phyloP scores from a whole-genome alignment of 2,888 invertebrate species.

The Tinea semifulvella region DNA sequence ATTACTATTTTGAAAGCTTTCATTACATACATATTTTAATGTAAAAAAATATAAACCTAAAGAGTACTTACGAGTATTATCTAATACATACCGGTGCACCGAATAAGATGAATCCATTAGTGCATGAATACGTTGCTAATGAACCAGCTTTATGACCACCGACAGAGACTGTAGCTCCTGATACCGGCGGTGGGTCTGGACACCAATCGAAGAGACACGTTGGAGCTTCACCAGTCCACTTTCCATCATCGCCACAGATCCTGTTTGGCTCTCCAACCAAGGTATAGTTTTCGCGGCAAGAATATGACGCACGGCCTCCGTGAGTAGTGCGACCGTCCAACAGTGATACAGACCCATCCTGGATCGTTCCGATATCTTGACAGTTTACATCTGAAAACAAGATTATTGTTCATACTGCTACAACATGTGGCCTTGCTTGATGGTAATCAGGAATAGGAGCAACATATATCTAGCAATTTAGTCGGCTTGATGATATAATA shows the following conservation, averaged over 20 bases:
- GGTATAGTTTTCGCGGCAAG: conserved; percentile 87
- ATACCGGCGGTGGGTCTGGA: conserved; percentile 80
- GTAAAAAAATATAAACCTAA: too few species aligned
- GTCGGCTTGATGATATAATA: too few species aligned
- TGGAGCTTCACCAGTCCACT: conserved; percentile 82
- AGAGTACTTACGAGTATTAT: too few species aligned
- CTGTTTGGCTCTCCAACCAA: conserved; percentile 77
- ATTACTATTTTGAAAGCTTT: too few species aligned
- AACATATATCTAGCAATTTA: too few species aligned
- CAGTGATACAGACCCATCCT: conserved; percentile 76
- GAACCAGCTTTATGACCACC: conserved; percentile 83
- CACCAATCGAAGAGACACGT: conserved; percentile 90
- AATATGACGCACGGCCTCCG: conserved; percentile 78
- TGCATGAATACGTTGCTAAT: conserved; percentile 81
- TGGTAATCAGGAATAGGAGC: too few species aligned
- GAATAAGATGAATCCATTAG: conserved; percentile 83
- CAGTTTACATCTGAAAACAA: conserved; percentile 83
- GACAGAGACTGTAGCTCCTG: conserved; percentile 76
- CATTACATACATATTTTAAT: too few species aligned
- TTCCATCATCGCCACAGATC: conserved; percentile 76
- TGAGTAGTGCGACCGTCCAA: conserved; percentile 79
- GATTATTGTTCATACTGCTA: too few species aligned
- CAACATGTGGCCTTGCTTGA: too few species aligned
- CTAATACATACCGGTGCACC: conserved; percentile 76
- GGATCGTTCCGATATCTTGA: conserved; percentile 71